Evolutionary conservation across 2,797 vertebrate genomes (phyloP).

Genomic region (Etheostoma nigrum): DNA sequence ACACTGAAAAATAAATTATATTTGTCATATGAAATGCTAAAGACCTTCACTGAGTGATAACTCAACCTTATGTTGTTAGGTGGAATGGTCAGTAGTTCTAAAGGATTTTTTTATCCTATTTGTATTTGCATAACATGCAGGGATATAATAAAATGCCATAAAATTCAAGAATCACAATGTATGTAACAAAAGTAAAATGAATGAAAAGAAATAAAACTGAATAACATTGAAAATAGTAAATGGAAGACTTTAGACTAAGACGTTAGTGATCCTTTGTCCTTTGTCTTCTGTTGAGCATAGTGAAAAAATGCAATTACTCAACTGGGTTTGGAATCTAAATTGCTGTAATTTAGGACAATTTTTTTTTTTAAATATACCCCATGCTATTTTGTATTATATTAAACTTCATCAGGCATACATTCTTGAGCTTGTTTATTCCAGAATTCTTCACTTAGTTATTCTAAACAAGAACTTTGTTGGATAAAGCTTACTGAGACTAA

Average conservation of each 20-base stretch:
- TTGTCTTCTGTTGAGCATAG: constrained; percentile 7
- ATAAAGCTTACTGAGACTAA: constrained; percentile 33
- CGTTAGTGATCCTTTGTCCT: background rate
- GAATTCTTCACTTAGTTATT: constrained; percentile 16
- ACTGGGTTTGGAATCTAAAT: constrained; percentile 1
- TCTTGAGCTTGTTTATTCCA: constrained; percentile 19
- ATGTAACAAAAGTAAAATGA: background rate
- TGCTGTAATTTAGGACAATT: constrained; percentile 3
- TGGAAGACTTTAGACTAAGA: background rate
- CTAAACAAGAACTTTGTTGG: constrained; percentile 28
- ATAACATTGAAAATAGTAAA: background rate
- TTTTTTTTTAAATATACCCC: constrained; percentile 14
- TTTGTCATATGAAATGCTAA: background rate
- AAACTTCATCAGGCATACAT: constrained; percentile 16
- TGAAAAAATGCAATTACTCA: constrained; percentile 14
- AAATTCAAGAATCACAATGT: background rate
- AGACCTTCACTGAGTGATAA: background rate
- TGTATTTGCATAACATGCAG: background rate
- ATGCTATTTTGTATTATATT: constrained; percentile 31
- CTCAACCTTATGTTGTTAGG: background rate
- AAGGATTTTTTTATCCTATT: background rate
- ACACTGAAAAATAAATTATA: background rate
- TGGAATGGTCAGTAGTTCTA: background rate
- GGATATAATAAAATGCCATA: background rate
- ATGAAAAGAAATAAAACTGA: background rate